Percentiles rank a stretch among this genome's conserved stretches.
Evolutionary conservation across 2,797 vertebrate genomes (phyloP).

Genomic region (Prionace glauca): DNA sequence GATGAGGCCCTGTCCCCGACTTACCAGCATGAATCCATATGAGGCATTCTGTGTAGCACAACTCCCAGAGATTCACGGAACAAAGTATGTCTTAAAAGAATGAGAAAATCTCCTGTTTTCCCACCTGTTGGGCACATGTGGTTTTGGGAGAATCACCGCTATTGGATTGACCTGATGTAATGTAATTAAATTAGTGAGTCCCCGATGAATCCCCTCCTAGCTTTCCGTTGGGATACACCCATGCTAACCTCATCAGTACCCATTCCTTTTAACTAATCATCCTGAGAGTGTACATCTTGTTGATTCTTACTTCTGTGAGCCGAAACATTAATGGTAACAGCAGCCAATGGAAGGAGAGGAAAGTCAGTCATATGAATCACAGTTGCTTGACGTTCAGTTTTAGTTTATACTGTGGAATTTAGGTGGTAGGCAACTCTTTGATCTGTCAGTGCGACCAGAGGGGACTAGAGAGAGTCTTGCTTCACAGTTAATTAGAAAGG

Average conservation of each 20-base stretch:
- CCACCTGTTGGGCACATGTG: too few species aligned
- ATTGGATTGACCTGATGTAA: not conserved
- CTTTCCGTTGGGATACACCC: not conserved
- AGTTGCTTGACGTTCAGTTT: not conserved
- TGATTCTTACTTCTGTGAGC: not conserved
- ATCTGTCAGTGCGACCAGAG: conserved; percentile 52
- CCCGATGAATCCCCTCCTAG: not conserved
- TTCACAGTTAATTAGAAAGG: conserved; percentile 57
- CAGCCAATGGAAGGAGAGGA: not conserved
- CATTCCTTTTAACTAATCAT: not conserved
- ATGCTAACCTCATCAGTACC: not conserved
- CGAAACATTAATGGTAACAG: not conserved
- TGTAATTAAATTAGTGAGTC: not conserved
- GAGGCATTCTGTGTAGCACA: too few species aligned
- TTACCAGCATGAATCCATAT: too few species aligned
- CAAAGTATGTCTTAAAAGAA: too few species aligned
- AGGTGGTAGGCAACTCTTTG: conserved; percentile 57
- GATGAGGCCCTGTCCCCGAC: too few species aligned
- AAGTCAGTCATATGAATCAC: not conserved
- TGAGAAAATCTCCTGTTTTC: too few species aligned
- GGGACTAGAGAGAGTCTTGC: conserved; percentile 46
- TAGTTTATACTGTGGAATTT: conserved; percentile 48
- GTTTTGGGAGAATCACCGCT: too few species aligned
- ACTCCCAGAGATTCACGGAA: too few species aligned
- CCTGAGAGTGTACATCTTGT: not conserved